A percentile compares a stretch with the other conserved stretches of the same genome.
phyloP scores from a whole-genome alignment of 2,888 invertebrate species.

The Dinocampus coccinellae region DNA sequence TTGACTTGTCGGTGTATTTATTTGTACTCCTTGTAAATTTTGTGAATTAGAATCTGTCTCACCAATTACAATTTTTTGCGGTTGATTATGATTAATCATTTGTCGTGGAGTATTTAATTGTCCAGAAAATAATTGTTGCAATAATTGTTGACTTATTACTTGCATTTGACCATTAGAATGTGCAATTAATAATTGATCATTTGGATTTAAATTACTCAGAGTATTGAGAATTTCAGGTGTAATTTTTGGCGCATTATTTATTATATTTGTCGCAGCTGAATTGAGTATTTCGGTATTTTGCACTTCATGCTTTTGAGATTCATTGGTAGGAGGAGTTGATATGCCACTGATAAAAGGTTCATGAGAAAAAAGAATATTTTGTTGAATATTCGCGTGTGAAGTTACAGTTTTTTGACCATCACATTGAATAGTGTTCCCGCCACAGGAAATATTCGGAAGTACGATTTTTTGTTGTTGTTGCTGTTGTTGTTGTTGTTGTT shows the following conservation, averaged over 20 bases:
- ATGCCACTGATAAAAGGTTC: slow-evolving; percentile 44
- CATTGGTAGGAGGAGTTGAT: slow-evolving; percentile 41
- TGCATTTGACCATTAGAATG: slow-evolving; percentile 68
- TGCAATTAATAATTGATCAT: slow-evolving; percentile 66
- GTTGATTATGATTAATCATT: slow-evolving; percentile 58
- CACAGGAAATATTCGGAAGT: slow-evolving; percentile 35
- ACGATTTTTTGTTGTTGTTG: slow-evolving; percentile 50
- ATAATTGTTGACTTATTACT: slow-evolving; percentile 65
- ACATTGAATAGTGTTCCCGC: slow-evolving; percentile 45
- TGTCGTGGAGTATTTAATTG: slow-evolving; percentile 59
- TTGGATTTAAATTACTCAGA: slow-evolving; percentile 66
- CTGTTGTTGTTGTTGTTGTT: slow-evolving; percentile 42
- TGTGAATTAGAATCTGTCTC: slow-evolving; percentile 62
- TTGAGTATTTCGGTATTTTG: slow-evolving; percentile 57
- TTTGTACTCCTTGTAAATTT: slow-evolving; percentile 66
- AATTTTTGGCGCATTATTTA: slow-evolving; percentile 66
- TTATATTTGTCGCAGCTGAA: slow-evolving; percentile 61
- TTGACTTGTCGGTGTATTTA: slow-evolving; percentile 67
- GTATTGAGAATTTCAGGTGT: slow-evolving; percentile 66
- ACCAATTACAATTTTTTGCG: slow-evolving; percentile 67
- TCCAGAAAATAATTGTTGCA: slow-evolving; percentile 65
- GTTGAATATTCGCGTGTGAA: slow-evolving; percentile 27
- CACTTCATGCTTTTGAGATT: slow-evolving; percentile 52
- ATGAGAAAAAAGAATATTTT: slow-evolving; percentile 63
- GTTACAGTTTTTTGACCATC: slow-evolving; percentile 49